A percentile compares a stretch with the other conserved stretches of the same genome.
Conservation (phyloP, 2,797 vertebrate species). For the Chloroceryle inda region DNA sequence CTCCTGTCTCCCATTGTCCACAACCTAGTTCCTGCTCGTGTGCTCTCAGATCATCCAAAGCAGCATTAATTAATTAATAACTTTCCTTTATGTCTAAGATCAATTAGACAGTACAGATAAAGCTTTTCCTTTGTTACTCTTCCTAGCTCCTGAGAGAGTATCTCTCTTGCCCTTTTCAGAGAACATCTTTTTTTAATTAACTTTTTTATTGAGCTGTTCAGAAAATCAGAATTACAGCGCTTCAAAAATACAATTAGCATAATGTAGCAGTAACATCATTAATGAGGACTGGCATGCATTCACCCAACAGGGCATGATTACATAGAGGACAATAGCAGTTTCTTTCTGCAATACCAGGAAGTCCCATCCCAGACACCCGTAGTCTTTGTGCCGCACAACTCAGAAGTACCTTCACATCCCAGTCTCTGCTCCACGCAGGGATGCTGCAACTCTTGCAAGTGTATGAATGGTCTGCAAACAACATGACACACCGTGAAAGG, state of each 20-base stretch:
- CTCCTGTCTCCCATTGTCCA: not conserved
- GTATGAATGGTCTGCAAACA: not conserved
- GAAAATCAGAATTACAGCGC: conserved; percentile 25
- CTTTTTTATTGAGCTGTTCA: conserved; percentile 35
- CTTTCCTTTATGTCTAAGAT: not conserved
- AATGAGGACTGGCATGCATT: conserved; percentile 39
- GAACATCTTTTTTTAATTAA: conserved; percentile 54
- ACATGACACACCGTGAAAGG: not conserved
- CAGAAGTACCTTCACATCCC: not conserved
- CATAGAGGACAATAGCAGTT: not conserved
- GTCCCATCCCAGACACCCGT: not conserved
- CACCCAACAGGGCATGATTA: conserved; percentile 18
- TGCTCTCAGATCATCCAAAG: not conserved
- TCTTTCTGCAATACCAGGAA: not conserved
- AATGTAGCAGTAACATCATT: conserved; percentile 23
- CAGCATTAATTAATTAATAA: conserved; percentile 13
- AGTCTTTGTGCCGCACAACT: not conserved
- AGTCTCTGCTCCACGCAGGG: not conserved
- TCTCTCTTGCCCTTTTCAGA: conserved; percentile 5
- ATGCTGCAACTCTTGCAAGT: not conserved
- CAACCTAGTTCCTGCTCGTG: not conserved
- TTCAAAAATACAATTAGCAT: conserved; percentile 58
- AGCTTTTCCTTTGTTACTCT: conserved; percentile 14
- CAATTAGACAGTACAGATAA: not conserved
- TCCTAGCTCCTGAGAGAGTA: not conserved